Evolutionary conservation across 2,888 invertebrate genomes (phyloP).

Genomic region (Meiosimyza decipiens): DNA sequence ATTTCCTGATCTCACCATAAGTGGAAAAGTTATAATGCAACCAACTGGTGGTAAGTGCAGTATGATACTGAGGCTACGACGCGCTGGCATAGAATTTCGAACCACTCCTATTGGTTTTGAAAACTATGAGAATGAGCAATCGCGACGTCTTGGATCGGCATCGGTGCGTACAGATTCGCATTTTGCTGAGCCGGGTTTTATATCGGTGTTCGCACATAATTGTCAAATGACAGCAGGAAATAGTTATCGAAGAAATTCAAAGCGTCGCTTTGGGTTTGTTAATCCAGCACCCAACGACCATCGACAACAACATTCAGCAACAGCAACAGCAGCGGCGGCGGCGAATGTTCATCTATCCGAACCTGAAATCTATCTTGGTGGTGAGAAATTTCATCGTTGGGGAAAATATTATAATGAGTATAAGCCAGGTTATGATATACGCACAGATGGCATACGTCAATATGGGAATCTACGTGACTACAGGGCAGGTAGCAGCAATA

Average conservation of each 20-base stretch:
- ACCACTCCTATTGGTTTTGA: constrained; percentile 71
- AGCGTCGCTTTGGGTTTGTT: constrained; percentile 58
- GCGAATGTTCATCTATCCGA: constrained; percentile 51
- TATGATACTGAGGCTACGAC: constrained; percentile 81
- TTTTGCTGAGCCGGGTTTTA: constrained; percentile 85
- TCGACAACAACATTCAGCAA: constrained; percentile 29
- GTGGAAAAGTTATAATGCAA: constrained; percentile 77
- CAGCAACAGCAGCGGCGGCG: constrained; percentile 3
- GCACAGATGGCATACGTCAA: constrained; percentile 47
- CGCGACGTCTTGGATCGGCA: constrained; percentile 57
- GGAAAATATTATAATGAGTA: constrained; percentile 50
- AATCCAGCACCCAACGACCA: constrained; percentile 31
- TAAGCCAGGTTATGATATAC: constrained; percentile 55
- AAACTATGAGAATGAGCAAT: constrained; percentile 52
- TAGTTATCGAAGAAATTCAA: constrained; percentile 62
- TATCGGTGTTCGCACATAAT: constrained; percentile 86
- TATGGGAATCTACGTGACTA: constrained; percentile 29
- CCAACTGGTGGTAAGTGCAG: constrained; percentile 73
- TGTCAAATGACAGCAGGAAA: constrained; percentile 72
- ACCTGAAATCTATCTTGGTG: constrained; percentile 54
- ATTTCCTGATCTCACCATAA: constrained; percentile 83
- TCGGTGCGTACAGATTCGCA: constrained; percentile 79
- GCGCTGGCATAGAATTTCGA: constrained; percentile 83
- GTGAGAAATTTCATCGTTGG: constrained; percentile 46
- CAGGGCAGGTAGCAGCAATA: constrained; percentile 22